Evolutionary conservation across 2,113 vertebrate genomes (phyloP).

Genomic region (Siniperca chuatsi): DNA sequence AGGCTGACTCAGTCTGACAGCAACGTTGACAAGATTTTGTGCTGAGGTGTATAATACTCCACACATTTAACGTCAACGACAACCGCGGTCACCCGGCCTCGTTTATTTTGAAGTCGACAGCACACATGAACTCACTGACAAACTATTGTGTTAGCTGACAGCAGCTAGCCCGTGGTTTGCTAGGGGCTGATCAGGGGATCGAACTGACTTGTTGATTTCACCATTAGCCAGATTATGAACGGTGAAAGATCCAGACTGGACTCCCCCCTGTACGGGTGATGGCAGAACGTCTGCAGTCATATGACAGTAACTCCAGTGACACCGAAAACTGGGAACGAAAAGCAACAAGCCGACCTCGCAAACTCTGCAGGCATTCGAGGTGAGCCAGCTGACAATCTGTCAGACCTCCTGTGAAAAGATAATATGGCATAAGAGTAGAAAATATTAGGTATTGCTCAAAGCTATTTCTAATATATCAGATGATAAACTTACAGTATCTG

Average conservation of each 20-base stretch:
- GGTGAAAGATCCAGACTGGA: constrained; percentile 84
- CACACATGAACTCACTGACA: not conserved
- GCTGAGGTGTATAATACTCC: not conserved
- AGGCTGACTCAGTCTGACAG: constrained; percentile 36
- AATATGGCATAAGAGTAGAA: not conserved
- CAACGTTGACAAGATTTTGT: constrained; percentile 1
- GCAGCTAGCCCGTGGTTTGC: not conserved
- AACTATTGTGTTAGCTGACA: constrained; percentile 3
- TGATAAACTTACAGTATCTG: not conserved
- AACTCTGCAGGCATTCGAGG: constrained; percentile 94
- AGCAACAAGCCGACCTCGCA: constrained; percentile 92
- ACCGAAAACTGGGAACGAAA: constrained; percentile 93
- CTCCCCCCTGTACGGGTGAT: constrained; percentile 86
- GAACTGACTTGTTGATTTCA: constrained; percentile 66
- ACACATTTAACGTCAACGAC: not conserved
- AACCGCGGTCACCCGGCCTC: fast-evolving
- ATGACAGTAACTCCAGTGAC: constrained; percentile 97
- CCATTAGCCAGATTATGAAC: constrained; percentile 86
- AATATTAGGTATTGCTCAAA: not conserved
- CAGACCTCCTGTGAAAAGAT: not conserved
- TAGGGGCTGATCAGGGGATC: not conserved
- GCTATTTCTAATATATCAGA: not conserved
- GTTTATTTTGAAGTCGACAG: not conserved
- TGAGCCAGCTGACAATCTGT: constrained; percentile 78
- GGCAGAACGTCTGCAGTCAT: constrained; percentile 93